Evolutionary conservation across 2,113 vertebrate genomes (phyloP).

Genomic region (Caretta caretta): DNA sequence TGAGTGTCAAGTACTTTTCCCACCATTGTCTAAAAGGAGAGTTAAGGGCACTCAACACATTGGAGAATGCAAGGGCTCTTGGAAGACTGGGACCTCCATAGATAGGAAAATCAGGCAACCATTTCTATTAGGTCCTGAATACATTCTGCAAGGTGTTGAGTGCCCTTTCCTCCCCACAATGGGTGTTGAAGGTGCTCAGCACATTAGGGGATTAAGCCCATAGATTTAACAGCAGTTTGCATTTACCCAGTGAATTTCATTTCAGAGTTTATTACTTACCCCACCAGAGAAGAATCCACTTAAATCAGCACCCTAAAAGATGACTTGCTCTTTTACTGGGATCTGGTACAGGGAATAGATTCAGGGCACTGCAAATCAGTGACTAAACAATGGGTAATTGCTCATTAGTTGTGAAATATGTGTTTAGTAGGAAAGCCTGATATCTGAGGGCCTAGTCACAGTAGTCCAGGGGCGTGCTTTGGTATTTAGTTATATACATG

Average conservation of each 20-base stretch:
- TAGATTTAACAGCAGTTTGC: neutral
- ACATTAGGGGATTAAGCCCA: neutral
- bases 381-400: conserved; percentile 57
- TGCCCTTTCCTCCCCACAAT: neutral
- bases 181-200: neutral
- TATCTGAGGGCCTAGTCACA: conserved; percentile 20
- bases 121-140: neutral
- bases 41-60: neutral
- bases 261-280: conserved; percentile 30
- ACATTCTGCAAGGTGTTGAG: neutral
- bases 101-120: neutral
- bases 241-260: neutral
- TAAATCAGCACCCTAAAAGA: conserved; percentile 36
- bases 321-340: conserved; percentile 46
- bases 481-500: neutral
- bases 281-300: neutral
- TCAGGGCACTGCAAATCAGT: neutral
- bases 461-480: conserved; percentile 29
- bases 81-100: fast-evolving
- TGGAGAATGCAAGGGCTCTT: neutral
- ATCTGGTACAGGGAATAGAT: conserved; percentile 49
- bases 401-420: conserved; percentile 69
- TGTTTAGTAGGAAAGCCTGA: conserved; percentile 44
- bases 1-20: neutral
- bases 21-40: neutral